Evolutionary conservation across 1,140 invertebrate species (phyloP).

Genomic region (Lepidostoma basale): DNA sequence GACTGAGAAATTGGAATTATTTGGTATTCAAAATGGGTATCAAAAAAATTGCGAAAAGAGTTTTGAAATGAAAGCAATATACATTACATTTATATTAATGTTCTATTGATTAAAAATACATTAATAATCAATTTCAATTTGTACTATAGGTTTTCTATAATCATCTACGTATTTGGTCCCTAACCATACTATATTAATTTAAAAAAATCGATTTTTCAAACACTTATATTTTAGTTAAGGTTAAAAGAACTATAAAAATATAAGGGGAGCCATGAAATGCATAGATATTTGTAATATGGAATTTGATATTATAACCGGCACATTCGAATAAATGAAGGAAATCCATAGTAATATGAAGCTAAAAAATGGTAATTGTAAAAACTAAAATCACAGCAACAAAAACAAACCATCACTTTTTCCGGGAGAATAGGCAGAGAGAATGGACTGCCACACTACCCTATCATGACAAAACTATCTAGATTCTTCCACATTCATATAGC

Average conservation of each 20-base stretch:
- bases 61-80: background rate
- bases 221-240: background rate
- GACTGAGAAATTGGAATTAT: background rate
- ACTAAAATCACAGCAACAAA: too few species aligned
- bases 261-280: too few species aligned
- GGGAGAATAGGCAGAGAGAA: too few species aligned
- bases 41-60: background rate
- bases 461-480: too few species aligned
- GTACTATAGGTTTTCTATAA: background rate
- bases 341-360: background rate
- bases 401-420: too few species aligned
- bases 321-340: background rate
- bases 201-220: background rate
- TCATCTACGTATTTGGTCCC: background rate
- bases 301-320: background rate
- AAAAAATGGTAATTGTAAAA: too few species aligned
- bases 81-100: background rate
- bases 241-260: background rate
- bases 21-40: background rate
- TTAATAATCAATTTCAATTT: background rate
- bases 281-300: background rate
- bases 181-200: background rate
- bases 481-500: too few species aligned
- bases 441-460: too few species aligned
- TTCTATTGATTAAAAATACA: background rate